phyloP scores from a whole-genome alignment of 2,113 vertebrate genomes.

The Pleuronectes platessa region DNA sequence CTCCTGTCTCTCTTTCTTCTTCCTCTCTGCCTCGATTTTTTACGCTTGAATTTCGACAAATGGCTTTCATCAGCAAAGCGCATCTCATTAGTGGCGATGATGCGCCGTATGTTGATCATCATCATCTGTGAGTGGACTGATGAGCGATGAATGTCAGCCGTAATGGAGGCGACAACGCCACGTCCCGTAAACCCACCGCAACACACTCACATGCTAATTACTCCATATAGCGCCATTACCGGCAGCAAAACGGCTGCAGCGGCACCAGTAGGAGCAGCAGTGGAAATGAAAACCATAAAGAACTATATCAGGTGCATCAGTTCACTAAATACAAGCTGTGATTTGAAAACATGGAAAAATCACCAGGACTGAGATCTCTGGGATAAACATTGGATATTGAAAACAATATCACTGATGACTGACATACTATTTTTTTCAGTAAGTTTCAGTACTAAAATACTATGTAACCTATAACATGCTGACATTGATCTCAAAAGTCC shows the following conservation, averaged over 20 bases:
- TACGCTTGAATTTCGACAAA: slow-evolving; percentile 78
- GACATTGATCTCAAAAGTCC: background rate
- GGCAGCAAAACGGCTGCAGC: slow-evolving; percentile 69
- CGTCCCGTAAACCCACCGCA: slow-evolving; percentile 76
- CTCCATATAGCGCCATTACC: slow-evolving; percentile 70
- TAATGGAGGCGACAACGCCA: slow-evolving; percentile 77
- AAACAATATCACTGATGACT: slow-evolving; percentile 18
- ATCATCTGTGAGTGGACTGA: slow-evolving; percentile 83
- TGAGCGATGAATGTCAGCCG: slow-evolving; percentile 81
- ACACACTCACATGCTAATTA: slow-evolving; percentile 74
- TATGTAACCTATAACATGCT: background rate
- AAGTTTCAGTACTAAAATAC: background rate
- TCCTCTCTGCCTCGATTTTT: slow-evolving; percentile 67
- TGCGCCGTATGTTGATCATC: slow-evolving; percentile 83
- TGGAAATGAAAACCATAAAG: slow-evolving; percentile 80
- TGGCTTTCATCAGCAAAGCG: slow-evolving; percentile 83
- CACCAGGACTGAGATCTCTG: slow-evolving; percentile 26
- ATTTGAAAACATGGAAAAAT: slow-evolving; percentile 26
- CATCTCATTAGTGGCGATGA: slow-evolving; percentile 82
- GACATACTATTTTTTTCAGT: too few relatives aligned
- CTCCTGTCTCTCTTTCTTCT: slow-evolving; percentile 50
- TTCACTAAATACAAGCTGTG: slow-evolving; percentile 71
- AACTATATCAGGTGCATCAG: slow-evolving; percentile 76
- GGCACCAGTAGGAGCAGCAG: slow-evolving; percentile 73
- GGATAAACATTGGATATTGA: slow-evolving; percentile 10